phyloP scores from a whole-genome alignment of 2,797 vertebrate species.

The Sebastolobus alascanus region DNA sequence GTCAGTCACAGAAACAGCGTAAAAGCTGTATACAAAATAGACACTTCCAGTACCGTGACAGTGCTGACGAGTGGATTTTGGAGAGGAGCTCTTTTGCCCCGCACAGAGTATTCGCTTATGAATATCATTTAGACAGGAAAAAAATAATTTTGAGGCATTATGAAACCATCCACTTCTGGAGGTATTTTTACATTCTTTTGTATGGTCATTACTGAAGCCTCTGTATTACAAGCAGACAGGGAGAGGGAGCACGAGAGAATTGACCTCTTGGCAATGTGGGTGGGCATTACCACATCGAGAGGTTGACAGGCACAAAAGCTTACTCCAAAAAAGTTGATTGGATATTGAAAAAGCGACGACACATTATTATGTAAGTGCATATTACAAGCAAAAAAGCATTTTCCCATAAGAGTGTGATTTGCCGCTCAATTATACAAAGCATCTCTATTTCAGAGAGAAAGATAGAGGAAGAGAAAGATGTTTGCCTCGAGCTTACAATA shows the following conservation, averaged over 20 bases:
- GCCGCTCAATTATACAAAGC: constrained; percentile 39
- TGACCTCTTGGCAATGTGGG: constrained; percentile 73
- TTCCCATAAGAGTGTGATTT: constrained; percentile 32
- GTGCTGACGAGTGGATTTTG: constrained; percentile 42
- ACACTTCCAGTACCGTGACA: constrained; percentile 29
- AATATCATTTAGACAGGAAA: constrained; percentile 43
- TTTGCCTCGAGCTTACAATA: constrained; percentile 2
- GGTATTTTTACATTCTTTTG: constrained; percentile 62
- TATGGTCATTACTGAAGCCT: constrained; percentile 55
- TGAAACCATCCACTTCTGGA: constrained; percentile 64
- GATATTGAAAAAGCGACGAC: constrained; percentile 52
- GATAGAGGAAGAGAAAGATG: not conserved
- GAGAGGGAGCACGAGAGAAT: constrained; percentile 58
- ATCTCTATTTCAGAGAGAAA: constrained; percentile 17
- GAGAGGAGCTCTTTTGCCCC: constrained; percentile 43
- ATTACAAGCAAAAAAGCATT: constrained; percentile 32
- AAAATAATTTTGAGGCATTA: constrained; percentile 43
- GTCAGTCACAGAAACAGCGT: constrained; percentile 27
- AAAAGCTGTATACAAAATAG: constrained; percentile 49
- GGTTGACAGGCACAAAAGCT: constrained; percentile 69
- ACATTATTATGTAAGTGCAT: constrained; percentile 57
- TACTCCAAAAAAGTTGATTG: constrained; percentile 60
- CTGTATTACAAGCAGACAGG: constrained; percentile 58
- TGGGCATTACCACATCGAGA: constrained; percentile 66
- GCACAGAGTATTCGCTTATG: constrained; percentile 40